Evolutionary conservation across 1,140 invertebrate species (phyloP), one percentile per base, ranked within the genome.

Genomic region (Atta cephalotes): DNA sequence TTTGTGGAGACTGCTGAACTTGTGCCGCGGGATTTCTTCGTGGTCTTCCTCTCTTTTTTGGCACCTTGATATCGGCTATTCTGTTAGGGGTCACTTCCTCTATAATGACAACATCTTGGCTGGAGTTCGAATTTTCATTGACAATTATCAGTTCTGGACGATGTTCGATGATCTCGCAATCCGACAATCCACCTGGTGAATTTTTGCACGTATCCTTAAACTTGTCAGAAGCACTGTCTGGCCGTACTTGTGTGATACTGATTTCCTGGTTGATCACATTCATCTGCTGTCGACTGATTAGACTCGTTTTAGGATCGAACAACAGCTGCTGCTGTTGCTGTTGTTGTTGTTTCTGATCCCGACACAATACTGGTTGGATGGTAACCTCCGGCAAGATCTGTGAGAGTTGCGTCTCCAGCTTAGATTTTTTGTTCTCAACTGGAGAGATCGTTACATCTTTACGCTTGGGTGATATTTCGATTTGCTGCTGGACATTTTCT

Each of bases 81-180:
- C 91, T 92, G 4, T 81, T 45, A 0, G 92, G 80, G 25, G 93
- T 89, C 10, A 95, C 93, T 63, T 95, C 95, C 28, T 95, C 95
- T 56, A 95, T 95, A 2, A 95, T 95, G 87, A 95, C 93, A 10
- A 95, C 93, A 58, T 95, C 95, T 60, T 95, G 95, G 76, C 95
- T 95, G 3, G 95, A 95, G 66, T 95, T 95, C 0, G 95, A 95
- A 72, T 95, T 95, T 45, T 95, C 95, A 72, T 95, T 95, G 1
- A 95, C 95, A 51, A 95, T 94, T 76, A 95, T 95, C 5, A 95
- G 80, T 66, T 95, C 95, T 7, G 95, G 95, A 16, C 93, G 92
- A 35, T 93, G 93, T 21, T 95, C 95, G 35, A 95, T 95, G 14
- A 95, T 95, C 62, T 95, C 95, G 72, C 94, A 95, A 21, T 94